Evolutionary conservation across 2,888 invertebrate species (phyloP).

Genomic region (Lomographa bimaculata): DNA sequence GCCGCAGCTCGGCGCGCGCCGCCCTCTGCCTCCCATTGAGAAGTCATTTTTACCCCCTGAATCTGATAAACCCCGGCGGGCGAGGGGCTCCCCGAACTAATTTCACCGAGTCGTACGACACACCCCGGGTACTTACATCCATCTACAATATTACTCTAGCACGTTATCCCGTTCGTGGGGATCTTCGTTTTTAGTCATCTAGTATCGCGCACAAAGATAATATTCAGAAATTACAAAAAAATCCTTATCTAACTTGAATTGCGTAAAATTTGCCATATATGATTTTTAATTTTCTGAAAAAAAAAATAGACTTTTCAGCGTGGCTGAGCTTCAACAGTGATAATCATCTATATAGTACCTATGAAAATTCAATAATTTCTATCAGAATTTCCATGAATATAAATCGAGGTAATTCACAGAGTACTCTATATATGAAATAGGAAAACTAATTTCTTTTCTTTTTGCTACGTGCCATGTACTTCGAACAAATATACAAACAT

Average conservation of each 20-base stretch:
- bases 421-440: no score
- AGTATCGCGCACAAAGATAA: constrained; percentile 56
- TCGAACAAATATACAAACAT: no score
- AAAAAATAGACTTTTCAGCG: no score
- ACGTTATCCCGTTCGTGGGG: constrained; percentile 80
- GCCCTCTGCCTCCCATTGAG: constrained; percentile 80
- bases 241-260: constrained; percentile 29
- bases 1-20: constrained; percentile 54
- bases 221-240: constrained; percentile 58
- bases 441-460: no score
- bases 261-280: no score
- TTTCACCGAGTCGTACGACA: constrained; percentile 81
- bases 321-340: no score
- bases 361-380: no score
- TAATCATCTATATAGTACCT: no score
- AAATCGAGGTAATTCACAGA: no score
- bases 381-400: no score
- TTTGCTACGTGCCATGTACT: no score
- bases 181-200: constrained; percentile 76
- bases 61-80: constrained; percentile 77
- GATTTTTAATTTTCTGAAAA: no score
- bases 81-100: constrained; percentile 72
- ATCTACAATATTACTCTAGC: constrained; percentile 82
- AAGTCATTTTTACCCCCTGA: constrained; percentile 82
- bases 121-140: constrained; percentile 83